Evolutionary conservation across 1,140 invertebrate genomes (phyloP).

Genomic region (Neodiprion fabricii): DNA sequence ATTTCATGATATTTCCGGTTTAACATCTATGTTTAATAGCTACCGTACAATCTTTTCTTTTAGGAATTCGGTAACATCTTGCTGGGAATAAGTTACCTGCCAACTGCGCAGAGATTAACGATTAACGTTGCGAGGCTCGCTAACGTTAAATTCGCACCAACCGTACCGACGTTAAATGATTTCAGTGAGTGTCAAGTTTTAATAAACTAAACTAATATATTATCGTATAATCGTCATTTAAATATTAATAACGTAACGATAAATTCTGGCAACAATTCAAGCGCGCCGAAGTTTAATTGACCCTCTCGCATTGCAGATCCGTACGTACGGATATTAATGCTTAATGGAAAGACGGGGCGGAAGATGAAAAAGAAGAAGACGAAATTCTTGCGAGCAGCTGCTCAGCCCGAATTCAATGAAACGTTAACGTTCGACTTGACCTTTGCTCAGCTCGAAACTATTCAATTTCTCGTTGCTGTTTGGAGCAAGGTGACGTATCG

Average conservation of each 20-base stretch:
- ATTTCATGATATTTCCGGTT: too few species aligned
- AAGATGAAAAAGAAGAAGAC: conserved; percentile 66
- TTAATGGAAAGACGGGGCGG: conserved; percentile 59
- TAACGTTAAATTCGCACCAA: conserved; percentile 54
- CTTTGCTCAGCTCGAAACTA: conserved; percentile 57
- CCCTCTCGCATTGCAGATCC: conserved; percentile 52
- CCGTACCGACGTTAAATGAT: conserved; percentile 45
- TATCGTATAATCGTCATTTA: too few species aligned
- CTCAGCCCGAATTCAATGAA: conserved; percentile 61
- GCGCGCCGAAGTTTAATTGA: too few species aligned
- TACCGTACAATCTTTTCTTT: conserved; percentile 15
- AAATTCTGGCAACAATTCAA: too few species aligned
- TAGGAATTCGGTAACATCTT: conserved; percentile 62
- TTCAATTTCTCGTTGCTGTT: conserved; percentile 60
- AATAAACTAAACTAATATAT: conserved; percentile 14
- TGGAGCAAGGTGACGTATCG: conserved; percentile 50
- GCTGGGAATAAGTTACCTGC: conserved; percentile 64
- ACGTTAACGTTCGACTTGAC: conserved; percentile 64
- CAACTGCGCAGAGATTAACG: conserved; percentile 65
- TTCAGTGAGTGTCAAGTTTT: conserved; percentile 57
- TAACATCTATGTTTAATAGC: background rate
- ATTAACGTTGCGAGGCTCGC: conserved; percentile 62
- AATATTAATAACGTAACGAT: too few species aligned
- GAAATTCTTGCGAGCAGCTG: conserved; percentile 38
- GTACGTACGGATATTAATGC: conserved; percentile 61